Evolutionary conservation across 1,140 invertebrate species (phyloP), one percentile per base, ranked within the genome.

Genomic region (Sinella curviseta): DNA sequence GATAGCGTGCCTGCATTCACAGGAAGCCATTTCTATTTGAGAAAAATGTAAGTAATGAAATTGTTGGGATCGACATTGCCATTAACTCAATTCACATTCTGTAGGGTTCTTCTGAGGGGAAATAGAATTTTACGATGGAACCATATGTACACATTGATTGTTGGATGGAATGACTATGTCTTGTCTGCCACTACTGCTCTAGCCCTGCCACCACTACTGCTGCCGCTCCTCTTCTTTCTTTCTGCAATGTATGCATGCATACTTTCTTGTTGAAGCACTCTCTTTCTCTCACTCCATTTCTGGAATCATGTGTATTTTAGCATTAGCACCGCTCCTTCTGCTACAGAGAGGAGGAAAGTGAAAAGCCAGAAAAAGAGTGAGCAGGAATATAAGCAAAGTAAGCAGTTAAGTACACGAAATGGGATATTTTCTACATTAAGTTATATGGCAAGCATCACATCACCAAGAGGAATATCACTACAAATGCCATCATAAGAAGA

Each of bases 141-240:
- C 65, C 65, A 70, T 70, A 70, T 70, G 65, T n/a, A 70, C 65
- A 70, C 65, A 70, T 70, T 70, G 65, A 70, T 70, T 70, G 65
- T 70, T 70, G 65, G 14, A 70, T 33, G n/a, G 65, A 33, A 70
- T 70, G 65, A 70, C 57, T 60, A 60, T 60, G 57, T 14, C 57
- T 60, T 60, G n/a, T 48, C 39, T 20, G 20, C 39, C 39, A 20
- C 20, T 20, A 12, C 39, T 20, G 20, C 20, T 48, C 39, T 20
- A 48, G 8, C 8, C 20, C 8, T 48, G 8, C 39, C 39, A 8
- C 20, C 8, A 8, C 4, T 16, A 65, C 8, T 65, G 57, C 26
- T 8, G 14, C 14, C 26, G 8, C 3, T 65, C 57, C 24, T 8
- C 57, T 17, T 26, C 57, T 65, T 4, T 65, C 26, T n/a, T n/a